Evolutionary conservation across 2,797 vertebrate genomes (phyloP).

Genomic region (Eulemur albifrons): DNA sequence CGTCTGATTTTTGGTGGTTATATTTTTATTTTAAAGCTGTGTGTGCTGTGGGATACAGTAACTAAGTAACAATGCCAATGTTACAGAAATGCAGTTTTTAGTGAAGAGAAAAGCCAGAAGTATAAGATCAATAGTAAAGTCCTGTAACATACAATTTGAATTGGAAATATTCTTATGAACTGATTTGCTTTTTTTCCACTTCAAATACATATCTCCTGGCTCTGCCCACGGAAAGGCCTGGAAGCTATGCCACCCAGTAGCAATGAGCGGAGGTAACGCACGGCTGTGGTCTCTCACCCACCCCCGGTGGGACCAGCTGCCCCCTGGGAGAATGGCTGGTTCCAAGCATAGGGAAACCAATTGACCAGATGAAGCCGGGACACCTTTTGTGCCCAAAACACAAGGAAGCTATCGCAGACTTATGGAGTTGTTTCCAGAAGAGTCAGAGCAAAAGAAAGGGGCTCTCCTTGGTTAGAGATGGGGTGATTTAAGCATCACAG

Average conservation of each 20-base stretch:
- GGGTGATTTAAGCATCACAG: fast-evolving
- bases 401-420: fast-evolving
- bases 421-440: fast-evolving
- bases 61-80: background rate
- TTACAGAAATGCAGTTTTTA: background rate
- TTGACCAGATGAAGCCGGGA: fast-evolving
- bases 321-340: fast-evolving
- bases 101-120: background rate
- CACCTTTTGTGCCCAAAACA: background rate
- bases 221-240: fast-evolving
- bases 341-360: fast-evolving
- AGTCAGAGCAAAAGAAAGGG: fast-evolving
- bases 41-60: background rate
- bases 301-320: fast-evolving
- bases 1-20: background rate
- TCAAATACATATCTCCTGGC: fast-evolving
- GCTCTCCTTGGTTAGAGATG: background rate
- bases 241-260: fast-evolving
- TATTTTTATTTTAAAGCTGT: background rate
- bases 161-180: background rate
- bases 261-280: fast-evolving
- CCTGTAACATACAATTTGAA: background rate
- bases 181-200: background rate
- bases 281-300: fast-evolving
- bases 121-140: background rate